These are phyloP conservation scores for Megaceryle torquata DNA, from an alignment of 2,113 vertebrate species.

Conservation along the genomic window DNA sequence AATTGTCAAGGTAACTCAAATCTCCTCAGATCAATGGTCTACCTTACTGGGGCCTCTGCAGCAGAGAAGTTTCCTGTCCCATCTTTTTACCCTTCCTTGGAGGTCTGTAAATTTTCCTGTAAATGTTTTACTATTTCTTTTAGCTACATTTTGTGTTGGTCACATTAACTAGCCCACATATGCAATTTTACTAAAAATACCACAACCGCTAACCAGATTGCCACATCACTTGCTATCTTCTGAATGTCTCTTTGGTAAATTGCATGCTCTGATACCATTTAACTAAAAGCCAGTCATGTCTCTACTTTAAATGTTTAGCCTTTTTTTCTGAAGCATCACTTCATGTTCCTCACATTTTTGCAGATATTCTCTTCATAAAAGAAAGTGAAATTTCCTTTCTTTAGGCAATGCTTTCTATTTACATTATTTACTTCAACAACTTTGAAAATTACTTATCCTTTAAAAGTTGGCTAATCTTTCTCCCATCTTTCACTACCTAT, in stretches of 20 bases:
- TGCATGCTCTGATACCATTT: neutral
- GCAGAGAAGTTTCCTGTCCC: neutral
- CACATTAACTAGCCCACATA: neutral
- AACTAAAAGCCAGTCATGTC: neutral
- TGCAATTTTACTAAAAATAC: constrained; percentile 33
- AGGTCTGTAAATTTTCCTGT: constrained; percentile 29
- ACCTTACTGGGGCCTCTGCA: neutral
- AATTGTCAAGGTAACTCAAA: neutral
- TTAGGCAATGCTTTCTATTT: neutral
- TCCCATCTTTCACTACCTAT: constrained; percentile 48
- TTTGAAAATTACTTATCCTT: constrained; percentile 22
- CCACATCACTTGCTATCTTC: neutral
- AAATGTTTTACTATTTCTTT: constrained; percentile 26
- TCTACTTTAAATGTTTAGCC: neutral
- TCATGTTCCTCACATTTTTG: neutral
- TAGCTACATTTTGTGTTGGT: neutral
- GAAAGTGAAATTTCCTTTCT: neutral
- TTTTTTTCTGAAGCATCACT: constrained; percentile 1
- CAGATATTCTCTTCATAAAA: neutral
- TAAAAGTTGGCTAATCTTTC: constrained; percentile 29
- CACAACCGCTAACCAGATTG: neutral
- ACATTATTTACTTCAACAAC: neutral
- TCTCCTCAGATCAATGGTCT: neutral
- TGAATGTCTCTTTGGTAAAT: neutral
- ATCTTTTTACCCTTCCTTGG: constrained; percentile 23